A percentile compares a stretch with the other conserved stretches of the same genome.
phyloP scores from a whole-genome alignment of 2,888 invertebrate species.

The Hirtodrosophila alboralis region DNA sequence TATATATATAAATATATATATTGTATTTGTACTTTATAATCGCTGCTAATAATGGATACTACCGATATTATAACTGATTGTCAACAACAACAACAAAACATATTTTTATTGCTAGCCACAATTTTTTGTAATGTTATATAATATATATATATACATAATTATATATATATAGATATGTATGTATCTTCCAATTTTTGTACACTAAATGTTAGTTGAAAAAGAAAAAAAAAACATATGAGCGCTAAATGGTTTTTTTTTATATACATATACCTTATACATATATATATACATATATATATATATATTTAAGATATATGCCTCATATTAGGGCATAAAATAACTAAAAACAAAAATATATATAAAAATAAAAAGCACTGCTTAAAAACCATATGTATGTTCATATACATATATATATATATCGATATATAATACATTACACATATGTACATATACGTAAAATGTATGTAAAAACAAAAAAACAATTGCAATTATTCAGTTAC shows the following conservation, averaged over 20 bases:
- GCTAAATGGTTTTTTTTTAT: conserved; percentile 62
- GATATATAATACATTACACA: conserved; percentile 15
- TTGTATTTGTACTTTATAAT: conserved; percentile 29
- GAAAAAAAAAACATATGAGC: conserved; percentile 26
- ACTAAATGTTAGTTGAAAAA: conserved; percentile 70
- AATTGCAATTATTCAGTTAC: conserved; percentile 64
- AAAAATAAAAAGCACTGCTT: conserved; percentile 44
- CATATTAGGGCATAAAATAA: conserved; percentile 34
- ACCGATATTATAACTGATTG: conserved; percentile 62
- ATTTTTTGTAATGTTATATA: conserved; percentile 67
- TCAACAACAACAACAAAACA: conserved; percentile 51
- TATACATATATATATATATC: conserved; percentile 8
- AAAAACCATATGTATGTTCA: conserved; percentile 14
- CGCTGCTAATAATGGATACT: conserved; percentile 56
- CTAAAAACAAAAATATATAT: no score
- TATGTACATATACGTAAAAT: conserved; percentile 39
- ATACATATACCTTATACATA: conserved; percentile 38
- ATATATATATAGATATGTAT: conserved; percentile 29
- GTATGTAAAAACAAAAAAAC: conserved; percentile 46
- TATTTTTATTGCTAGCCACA: conserved; percentile 76
- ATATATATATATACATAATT: conserved; percentile 28
- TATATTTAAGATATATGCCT: conserved; percentile 33
- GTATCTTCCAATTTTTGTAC: conserved; percentile 74
- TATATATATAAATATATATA: no score
- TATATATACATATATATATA: conserved; percentile 31